Percentiles rank a stretch among this genome's conserved stretches.
These are phyloP conservation scores for Cromileptes altivelis DNA, from an alignment of 2,113 vertebrate species.

Conservation along the genomic window DNA sequence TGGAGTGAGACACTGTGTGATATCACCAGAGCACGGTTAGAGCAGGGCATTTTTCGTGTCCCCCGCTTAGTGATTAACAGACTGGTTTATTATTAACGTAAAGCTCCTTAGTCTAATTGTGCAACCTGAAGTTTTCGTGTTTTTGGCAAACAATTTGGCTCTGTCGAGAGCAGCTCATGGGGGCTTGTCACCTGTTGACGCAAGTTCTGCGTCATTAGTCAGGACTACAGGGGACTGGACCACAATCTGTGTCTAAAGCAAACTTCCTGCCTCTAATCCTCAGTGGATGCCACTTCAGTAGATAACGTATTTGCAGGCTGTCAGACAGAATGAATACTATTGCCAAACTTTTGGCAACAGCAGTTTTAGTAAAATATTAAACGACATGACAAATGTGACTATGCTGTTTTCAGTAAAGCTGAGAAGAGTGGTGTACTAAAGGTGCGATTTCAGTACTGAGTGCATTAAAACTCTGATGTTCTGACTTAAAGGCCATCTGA, in stretches of 20 bases:
- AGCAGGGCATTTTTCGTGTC: neutral
- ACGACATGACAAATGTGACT: neutral
- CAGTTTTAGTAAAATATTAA: slow-evolving; percentile 8
- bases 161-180: slow-evolving; percentile 37
- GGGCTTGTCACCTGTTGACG: slow-evolving; percentile 45
- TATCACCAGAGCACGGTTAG: slow-evolving; percentile 42
- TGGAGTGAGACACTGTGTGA: neutral
- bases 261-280: slow-evolving; percentile 45
- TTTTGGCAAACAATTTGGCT: slow-evolving; percentile 73
- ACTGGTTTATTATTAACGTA: slow-evolving; percentile 75
- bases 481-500: neutral
- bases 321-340: neutral
- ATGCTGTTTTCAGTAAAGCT: neutral
- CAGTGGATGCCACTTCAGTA: neutral
- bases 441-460: too few relatives aligned
- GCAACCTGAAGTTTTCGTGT: slow-evolving; percentile 57
- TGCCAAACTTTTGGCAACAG: slow-evolving; percentile 7
- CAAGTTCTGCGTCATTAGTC: slow-evolving; percentile 68
- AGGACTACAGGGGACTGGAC: slow-evolving; percentile 37
- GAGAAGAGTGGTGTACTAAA: neutral
- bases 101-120: slow-evolving; percentile 58
- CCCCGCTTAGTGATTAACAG: slow-evolving; percentile 62
- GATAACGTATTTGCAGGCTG: slow-evolving; percentile 16
- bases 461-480: neutral
- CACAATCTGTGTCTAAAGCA: slow-evolving; percentile 58